Base-by-base conservation (phyloP, 2,113 vertebrate genomes). In the Bungarus multicinctus region DNA sequence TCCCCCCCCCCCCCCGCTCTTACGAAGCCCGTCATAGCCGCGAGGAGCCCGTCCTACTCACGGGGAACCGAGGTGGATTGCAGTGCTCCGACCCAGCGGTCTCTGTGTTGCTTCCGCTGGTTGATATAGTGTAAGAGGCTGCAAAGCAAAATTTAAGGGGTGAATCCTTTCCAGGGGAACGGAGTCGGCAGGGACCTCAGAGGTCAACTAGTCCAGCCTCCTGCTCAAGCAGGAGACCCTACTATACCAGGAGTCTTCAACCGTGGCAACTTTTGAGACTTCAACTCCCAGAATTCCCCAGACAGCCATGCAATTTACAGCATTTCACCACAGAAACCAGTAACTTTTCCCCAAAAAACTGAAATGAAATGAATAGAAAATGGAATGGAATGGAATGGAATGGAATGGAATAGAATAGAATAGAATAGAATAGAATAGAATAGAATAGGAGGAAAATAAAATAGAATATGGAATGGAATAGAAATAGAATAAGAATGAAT, bases 61-160 rank as follows among this genome's bases (percentile, higher is more conserved):
- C 99, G 0, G 91, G 99, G 99, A 95, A 99, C 97, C 0, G 97
- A 97, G 23, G 98, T 98, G 88, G 98, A 98, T 5, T 96, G 97
- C 92, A 99, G 96, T 3, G 98, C 98, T 25, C 98, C 98, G 20
- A 99, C 98, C 99, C 99, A 99, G 87, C 98, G 97, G 8, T 99
- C 98, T 93, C 98, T 97, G 96, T 99, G 98, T 96, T 98, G 97
- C 90, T 97, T 96, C 8, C 99, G 98, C 97, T 99, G 99, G 97
- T 99, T 99, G 95, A 99, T 98, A 90, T 97, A 99, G 98, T 99
- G 98, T 93, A 99, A 98, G 95, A 99, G 94, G 96, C 99, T 99
- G 69, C 92, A 34, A 90, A 34, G 60, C 90, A 94, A 58, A 50
- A 5, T 52, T 34, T 3, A 22, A 69, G 12, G 11, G 0, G 18